These are phyloP conservation scores for Entomyzon cyanotis DNA, from an alignment of 2,113 vertebrate species.

Conservation along the genomic window DNA sequence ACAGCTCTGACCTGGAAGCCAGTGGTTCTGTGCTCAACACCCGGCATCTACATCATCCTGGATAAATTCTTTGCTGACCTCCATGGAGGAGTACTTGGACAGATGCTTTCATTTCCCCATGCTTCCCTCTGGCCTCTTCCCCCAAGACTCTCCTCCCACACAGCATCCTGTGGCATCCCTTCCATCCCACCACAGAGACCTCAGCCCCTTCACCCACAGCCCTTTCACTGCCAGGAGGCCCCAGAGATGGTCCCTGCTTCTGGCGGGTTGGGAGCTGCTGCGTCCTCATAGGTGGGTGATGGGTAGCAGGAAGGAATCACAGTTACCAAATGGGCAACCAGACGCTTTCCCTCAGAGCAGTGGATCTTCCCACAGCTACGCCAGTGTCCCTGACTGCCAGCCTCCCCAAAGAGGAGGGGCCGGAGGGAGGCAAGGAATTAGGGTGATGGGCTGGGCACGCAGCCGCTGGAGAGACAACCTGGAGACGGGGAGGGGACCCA, in stretches of 20 bases:
- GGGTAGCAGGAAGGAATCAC: not conserved
- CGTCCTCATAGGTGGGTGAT: accelerated
- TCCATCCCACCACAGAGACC: not conserved
- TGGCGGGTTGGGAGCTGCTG: not conserved
- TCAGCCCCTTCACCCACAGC: not conserved
- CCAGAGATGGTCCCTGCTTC: not conserved
- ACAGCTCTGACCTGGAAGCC: not conserved
- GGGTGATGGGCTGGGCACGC: not conserved
- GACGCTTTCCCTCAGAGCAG: not conserved
- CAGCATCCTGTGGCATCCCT: not conserved
- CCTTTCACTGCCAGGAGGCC: not conserved
- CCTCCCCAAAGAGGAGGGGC: not conserved
- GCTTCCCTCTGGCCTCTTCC: not conserved
- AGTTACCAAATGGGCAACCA: not conserved
- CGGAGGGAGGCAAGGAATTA: not conserved
- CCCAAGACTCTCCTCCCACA: not conserved
- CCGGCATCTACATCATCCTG: not conserved
- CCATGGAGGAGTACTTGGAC: not conserved
- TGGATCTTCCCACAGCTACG: not conserved
- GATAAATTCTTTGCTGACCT: not conserved
- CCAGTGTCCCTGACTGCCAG: not conserved
- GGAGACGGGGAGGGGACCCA: not conserved
- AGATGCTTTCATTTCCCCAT: not conserved
- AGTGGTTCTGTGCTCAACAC: not conserved
- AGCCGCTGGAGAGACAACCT: not conserved